These are phyloP conservation scores for Silurus meridionalis DNA, from an alignment of 2,113 vertebrate species.

Conservation along the genomic window DNA sequence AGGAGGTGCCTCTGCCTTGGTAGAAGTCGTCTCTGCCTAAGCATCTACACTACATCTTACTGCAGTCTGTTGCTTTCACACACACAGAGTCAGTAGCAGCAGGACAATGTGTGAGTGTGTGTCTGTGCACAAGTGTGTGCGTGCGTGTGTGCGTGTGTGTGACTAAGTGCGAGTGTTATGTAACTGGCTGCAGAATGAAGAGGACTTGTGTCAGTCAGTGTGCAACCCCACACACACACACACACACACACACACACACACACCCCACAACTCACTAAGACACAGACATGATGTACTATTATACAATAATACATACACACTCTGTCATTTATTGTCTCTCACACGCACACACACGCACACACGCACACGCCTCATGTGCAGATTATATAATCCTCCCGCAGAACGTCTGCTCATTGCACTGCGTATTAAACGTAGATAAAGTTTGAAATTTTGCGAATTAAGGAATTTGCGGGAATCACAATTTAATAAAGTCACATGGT, in stretches of 20 bases:
- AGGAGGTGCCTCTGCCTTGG: neutral
- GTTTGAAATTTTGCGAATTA: neutral
- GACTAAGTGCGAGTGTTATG: slow-evolving; percentile 55
- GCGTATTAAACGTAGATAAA: slow-evolving; percentile 12
- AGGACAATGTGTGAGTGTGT: slow-evolving; percentile 32
- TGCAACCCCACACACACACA: neutral
- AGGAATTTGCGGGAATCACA: neutral
- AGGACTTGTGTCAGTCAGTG: slow-evolving; percentile 7
- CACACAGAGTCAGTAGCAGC: neutral
- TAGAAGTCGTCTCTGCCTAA: neutral
- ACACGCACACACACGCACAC: slow-evolving; percentile 16
- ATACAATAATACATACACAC: neutral
- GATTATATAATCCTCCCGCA: slow-evolving; percentile 23
- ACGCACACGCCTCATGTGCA: neutral
- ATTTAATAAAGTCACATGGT: neutral
- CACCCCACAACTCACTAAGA: neutral
- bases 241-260: neutral
- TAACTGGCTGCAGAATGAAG: slow-evolving; percentile 38
- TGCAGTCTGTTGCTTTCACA: neutral
- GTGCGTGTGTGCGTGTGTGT: slow-evolving; percentile 47
- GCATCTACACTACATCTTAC: neutral
- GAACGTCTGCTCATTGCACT: neutral
- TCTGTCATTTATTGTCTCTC: neutral
- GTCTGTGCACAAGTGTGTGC: neutral
- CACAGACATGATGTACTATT: neutral